Evolutionary conservation across 2,888 invertebrate species (phyloP).

Genomic region (Brachyopa scutellaris): DNA sequence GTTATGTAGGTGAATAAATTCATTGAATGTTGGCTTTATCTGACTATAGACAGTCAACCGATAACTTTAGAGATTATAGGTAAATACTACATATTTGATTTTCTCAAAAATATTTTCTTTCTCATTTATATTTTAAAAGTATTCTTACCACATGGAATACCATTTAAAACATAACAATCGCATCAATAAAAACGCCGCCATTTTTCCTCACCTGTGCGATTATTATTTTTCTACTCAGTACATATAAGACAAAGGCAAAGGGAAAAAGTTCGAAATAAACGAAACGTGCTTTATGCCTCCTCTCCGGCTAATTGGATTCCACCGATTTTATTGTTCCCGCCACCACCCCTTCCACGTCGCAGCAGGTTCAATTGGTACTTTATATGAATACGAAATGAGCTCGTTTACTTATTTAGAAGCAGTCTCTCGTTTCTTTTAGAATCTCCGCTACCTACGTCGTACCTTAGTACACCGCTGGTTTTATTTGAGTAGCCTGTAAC

Average conservation of each 20-base stretch:
- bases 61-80: too few relatives aligned
- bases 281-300: constrained; percentile 69
- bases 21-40: too few relatives aligned
- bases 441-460: neutral
- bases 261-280: constrained; percentile 33
- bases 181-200: neutral
- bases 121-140: too few relatives aligned
- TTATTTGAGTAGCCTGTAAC: constrained; percentile 25
- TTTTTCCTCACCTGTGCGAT: constrained; percentile 2
- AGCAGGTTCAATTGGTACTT: constrained; percentile 78
- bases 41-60: too few relatives aligned
- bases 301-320: constrained; percentile 70
- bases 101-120: too few relatives aligned
- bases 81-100: too few relatives aligned
- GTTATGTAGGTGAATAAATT: too few relatives aligned
- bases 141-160: too few relatives aligned
- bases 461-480: neutral
- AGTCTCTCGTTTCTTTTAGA: constrained; percentile 46
- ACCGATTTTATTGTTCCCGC: constrained; percentile 70
- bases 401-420: constrained; percentile 69
- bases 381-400: constrained; percentile 80
- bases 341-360: constrained; percentile 21
- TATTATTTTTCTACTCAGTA: neutral
- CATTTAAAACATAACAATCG: neutral
- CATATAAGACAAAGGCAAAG: neutral